phyloP scores from a whole-genome alignment of 2,113 vertebrate genomes.

The Eubucco bourcierii region DNA sequence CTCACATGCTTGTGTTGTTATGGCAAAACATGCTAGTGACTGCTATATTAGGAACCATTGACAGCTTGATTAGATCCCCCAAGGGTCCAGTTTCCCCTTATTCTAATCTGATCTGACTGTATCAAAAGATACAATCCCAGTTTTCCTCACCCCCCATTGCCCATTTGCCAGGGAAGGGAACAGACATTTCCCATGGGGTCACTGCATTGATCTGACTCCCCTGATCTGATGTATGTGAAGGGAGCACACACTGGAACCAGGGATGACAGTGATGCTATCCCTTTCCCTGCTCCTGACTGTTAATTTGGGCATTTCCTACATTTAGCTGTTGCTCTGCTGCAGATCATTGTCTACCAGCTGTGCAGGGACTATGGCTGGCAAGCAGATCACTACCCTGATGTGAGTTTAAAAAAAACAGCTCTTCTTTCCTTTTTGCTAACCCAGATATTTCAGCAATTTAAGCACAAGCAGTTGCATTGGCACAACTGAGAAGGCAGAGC shows the following conservation, averaged over 20 bases:
- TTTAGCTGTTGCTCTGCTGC: background rate
- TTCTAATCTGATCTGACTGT: background rate
- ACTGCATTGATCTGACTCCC: background rate
- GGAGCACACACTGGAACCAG: fast-evolving
- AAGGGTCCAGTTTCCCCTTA: background rate
- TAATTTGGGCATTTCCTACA: background rate
- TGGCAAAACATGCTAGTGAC: background rate
- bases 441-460: background rate
- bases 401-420: background rate
- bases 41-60: background rate
- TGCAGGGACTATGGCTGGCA: background rate
- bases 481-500: background rate
- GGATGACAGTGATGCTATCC: fast-evolving
- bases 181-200: background rate
- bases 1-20: background rate
- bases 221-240: background rate
- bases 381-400: background rate
- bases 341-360: background rate
- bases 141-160: background rate
- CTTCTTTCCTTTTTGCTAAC: background rate
- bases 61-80: background rate
- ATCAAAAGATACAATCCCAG: background rate
- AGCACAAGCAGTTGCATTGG: background rate
- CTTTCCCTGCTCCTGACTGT: background rate
- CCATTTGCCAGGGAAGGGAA: background rate